Conservation (phyloP, 2,888 invertebrate genomes). For the Tenthredo notha region DNA sequence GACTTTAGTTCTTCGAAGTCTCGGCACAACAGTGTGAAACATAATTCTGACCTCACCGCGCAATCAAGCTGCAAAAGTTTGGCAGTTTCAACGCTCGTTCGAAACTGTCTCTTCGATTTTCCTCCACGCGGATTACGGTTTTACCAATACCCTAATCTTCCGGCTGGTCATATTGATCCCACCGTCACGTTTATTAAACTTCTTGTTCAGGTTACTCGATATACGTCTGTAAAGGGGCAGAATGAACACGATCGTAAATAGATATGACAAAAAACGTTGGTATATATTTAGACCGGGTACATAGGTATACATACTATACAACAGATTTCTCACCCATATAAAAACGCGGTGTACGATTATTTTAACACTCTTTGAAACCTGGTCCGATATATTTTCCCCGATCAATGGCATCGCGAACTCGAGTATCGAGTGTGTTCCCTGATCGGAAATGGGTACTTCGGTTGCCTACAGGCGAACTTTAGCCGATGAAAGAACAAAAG, state of each 20-base stretch:
- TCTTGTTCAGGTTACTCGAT: slow-evolving; percentile 21
- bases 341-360: background rate
- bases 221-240: background rate
- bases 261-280: slow-evolving; percentile 3
- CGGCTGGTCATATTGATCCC: slow-evolving; percentile 18
- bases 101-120: slow-evolving; percentile 24
- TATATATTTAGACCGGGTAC: background rate
- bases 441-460: slow-evolving; percentile 24
- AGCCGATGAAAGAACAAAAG: slow-evolving; percentile 23
- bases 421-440: slow-evolving; percentile 15
- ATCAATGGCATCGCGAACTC: background rate
- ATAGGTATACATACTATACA: background rate
- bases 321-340: slow-evolving; percentile 1
- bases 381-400: background rate
- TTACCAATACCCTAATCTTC: slow-evolving; percentile 39
- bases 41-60: background rate
- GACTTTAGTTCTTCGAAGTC: background rate
- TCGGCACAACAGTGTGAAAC: background rate
- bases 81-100: slow-evolving; percentile 6
- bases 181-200: slow-evolving; percentile 26
- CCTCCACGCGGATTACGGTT: slow-evolving; percentile 16
- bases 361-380: slow-evolving; percentile 5
- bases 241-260: slow-evolving; percentile 4
- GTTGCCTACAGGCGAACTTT: slow-evolving; percentile 9
- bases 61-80: slow-evolving; percentile 19